These are phyloP conservation scores for Oedothorax gibbosus DNA, from an alignment of 1,140 invertebrate species.

Conservation along the genomic window DNA sequence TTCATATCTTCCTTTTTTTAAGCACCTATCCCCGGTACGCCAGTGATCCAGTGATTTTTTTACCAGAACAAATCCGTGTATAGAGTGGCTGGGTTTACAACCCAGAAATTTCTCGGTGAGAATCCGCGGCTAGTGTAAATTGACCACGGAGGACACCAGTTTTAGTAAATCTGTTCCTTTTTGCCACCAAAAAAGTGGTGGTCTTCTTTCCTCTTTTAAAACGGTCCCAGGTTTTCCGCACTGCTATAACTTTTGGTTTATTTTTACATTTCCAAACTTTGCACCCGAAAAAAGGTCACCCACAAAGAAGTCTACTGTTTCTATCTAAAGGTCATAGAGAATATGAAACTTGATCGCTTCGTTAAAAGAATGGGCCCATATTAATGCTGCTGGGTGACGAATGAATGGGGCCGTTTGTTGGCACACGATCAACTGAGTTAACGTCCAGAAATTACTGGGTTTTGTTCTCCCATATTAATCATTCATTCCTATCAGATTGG, in stretches of 20 bases:
- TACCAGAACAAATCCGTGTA: too few relatives aligned
- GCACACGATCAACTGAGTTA: conserved; percentile 29
- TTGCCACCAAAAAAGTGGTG: too few relatives aligned
- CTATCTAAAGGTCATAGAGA: not conserved
- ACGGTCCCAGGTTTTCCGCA: too few relatives aligned
- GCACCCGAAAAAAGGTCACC: not conserved
- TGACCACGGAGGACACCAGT: too few relatives aligned
- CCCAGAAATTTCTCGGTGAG: too few relatives aligned
- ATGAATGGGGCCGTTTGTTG: not conserved
- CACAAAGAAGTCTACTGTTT: conserved; percentile 13
- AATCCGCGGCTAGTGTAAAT: too few relatives aligned
- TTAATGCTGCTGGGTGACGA: conserved; percentile 13
- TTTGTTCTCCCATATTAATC: conserved; percentile 27
- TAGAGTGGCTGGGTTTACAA: too few relatives aligned
- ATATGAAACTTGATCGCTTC: conserved; percentile 18
- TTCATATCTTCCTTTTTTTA: too few relatives aligned
- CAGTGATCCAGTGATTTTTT: too few relatives aligned
- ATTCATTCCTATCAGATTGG: conserved; percentile 23
- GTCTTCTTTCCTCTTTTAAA: too few relatives aligned
- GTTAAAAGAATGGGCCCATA: conserved; percentile 12
- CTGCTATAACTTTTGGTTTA: not conserved
- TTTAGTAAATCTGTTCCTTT: too few relatives aligned
- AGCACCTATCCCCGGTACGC: too few relatives aligned
- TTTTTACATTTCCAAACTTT: not conserved
- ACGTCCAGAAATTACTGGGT: conserved; percentile 37